Percentiles rank a stretch among this genome's conserved stretches.
These are phyloP conservation scores for Alectura lathami DNA, from an alignment of 2,113 vertebrate species.

Conservation along the genomic window DNA sequence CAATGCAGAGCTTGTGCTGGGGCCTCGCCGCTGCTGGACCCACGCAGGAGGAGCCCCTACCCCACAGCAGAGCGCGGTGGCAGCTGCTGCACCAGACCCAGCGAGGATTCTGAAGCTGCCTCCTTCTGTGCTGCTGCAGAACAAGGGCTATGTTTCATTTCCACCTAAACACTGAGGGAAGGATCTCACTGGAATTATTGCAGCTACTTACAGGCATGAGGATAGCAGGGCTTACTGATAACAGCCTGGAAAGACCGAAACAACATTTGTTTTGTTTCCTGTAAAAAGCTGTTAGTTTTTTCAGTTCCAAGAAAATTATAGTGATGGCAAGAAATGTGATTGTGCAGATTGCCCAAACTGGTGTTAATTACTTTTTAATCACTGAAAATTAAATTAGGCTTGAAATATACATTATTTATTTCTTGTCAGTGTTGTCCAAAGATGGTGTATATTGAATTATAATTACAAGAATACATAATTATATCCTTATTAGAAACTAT, in stretches of 20 bases:
- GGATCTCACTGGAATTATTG: background rate
- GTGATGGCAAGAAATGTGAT: conserved; percentile 41
- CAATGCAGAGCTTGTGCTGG: background rate
- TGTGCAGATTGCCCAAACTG: conserved; percentile 55
- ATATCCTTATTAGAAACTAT: background rate
- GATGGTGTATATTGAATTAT: background rate
- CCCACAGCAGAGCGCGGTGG: fast-evolving
- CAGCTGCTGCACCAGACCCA: background rate
- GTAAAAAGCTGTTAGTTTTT: conserved; percentile 59
- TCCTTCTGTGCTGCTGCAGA: background rate
- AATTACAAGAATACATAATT: background rate
- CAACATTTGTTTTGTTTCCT: conserved; percentile 63
- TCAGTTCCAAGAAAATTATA: conserved; percentile 52
- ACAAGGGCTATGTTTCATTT: background rate
- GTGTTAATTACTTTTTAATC: conserved; percentile 62
- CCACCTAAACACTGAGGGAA: background rate
- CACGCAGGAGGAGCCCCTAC: background rate
- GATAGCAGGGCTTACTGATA: background rate
- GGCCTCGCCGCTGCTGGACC: background rate
- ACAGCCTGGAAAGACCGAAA: conserved; percentile 40
- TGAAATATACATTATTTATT: conserved; percentile 45
- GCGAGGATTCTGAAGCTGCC: background rate
- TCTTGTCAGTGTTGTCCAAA: conserved; percentile 6
- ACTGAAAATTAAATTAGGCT: conserved; percentile 57
- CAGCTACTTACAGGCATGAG: background rate